phyloP scores from a whole-genome alignment of 2,113 vertebrate genomes.

The Stegastes partitus region DNA sequence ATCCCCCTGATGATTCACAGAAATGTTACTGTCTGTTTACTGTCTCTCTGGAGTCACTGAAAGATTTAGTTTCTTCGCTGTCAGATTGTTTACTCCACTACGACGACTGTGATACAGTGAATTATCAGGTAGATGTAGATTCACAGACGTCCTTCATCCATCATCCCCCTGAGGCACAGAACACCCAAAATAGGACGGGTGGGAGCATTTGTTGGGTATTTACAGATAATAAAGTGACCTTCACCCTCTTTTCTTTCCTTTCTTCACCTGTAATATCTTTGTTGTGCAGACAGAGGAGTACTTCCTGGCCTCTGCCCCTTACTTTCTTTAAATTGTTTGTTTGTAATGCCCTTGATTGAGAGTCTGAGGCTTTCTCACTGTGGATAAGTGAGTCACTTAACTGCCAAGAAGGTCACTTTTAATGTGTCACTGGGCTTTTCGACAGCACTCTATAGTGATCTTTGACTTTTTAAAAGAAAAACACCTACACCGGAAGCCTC shows the following conservation, averaged over 20 bases:
- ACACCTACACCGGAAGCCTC: not conserved
- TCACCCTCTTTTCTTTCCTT: no score
- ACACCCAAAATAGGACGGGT: no score
- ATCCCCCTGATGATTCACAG: not conserved
- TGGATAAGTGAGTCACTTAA: not conserved
- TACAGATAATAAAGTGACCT: no score
- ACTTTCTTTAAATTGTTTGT: not conserved
- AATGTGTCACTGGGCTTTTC: slow-evolving; percentile 10
- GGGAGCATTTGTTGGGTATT: no score
- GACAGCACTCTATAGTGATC: not conserved
- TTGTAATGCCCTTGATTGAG: not conserved
- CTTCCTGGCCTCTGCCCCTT: no score
- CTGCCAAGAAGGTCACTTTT: slow-evolving; percentile 10
- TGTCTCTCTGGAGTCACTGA: no score
- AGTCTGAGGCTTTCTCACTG: not conserved
- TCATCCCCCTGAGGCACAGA: not conserved
- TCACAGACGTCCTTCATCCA: not conserved
- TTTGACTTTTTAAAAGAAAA: slow-evolving; percentile 20
- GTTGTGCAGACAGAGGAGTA: no score
- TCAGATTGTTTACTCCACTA: not conserved
- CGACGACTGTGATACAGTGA: not conserved
- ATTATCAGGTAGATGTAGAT: not conserved
- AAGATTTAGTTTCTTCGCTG: not conserved
- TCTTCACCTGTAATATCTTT: no score
- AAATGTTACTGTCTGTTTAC: not conserved